A percentile compares a stretch with the other conserved stretches of the same genome.
Evolutionary conservation across 2,113 vertebrate species (phyloP).

Genomic region (Ranitomeya variabilis): DNA sequence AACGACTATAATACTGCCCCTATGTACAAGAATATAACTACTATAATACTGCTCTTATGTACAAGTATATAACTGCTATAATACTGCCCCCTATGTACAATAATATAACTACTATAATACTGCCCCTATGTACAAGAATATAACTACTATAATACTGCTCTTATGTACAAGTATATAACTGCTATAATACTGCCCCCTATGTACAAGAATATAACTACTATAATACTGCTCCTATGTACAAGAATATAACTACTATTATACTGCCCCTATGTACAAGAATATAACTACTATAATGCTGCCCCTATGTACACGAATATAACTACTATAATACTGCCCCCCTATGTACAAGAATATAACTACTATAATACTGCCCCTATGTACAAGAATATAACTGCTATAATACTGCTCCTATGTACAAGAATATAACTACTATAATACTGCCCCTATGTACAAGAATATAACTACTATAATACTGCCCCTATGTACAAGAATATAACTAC

Average conservation of each 20-base stretch:
- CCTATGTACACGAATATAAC: neutral
- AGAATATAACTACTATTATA: slow-evolving; percentile 9
- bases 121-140: neutral
- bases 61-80: neutral
- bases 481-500: slow-evolving; percentile 3
- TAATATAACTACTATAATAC: slow-evolving; percentile 9
- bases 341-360: slow-evolving; percentile 1
- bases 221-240: neutral
- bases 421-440: slow-evolving; percentile 9
- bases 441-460: neutral
- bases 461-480: slow-evolving; percentile 3
- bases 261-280: neutral
- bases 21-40: neutral
- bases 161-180: neutral
- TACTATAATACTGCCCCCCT: neutral
- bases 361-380: neutral
- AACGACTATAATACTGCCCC: neutral
- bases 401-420: neutral
- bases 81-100: neutral
- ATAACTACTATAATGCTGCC: slow-evolving; percentile 2
- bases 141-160: slow-evolving; percentile 1
- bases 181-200: neutral
- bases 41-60: neutral
- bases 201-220: slow-evolving; percentile 8
- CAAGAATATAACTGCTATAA: slow-evolving; percentile 12